phyloP scores from a whole-genome alignment of 2,797 vertebrate species.

The Sebastes vulpes region DNA sequence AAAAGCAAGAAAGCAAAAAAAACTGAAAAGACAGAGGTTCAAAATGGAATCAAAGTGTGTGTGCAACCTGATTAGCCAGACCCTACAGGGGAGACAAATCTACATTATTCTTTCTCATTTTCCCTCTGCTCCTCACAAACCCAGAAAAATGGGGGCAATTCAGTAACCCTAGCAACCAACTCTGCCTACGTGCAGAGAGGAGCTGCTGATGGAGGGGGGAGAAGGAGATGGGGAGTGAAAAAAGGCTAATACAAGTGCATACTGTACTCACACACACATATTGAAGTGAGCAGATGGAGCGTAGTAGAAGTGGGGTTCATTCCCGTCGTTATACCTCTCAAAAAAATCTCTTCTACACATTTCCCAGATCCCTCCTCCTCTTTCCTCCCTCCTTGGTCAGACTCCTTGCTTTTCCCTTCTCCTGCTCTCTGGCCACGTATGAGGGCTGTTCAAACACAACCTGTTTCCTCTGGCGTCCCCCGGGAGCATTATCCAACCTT shows the following conservation, averaged over 20 bases:
- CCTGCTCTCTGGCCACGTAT: slow-evolving; percentile 50
- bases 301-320: background rate
- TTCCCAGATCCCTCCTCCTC: slow-evolving; percentile 39
- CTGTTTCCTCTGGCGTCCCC: slow-evolving; percentile 80
- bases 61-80: slow-evolving; percentile 77
- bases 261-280: slow-evolving; percentile 26
- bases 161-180: slow-evolving; percentile 83
- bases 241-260: slow-evolving; percentile 30
- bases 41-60: slow-evolving; percentile 26
- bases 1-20: background rate
- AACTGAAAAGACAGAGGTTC: slow-evolving; percentile 33
- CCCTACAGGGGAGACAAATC: slow-evolving; percentile 75
- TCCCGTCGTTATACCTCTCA: slow-evolving; percentile 19
- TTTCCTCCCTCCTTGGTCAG: slow-evolving; percentile 26
- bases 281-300: slow-evolving; percentile 23
- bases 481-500: slow-evolving; percentile 71
- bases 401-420: slow-evolving; percentile 40
- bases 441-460: slow-evolving; percentile 80
- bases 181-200: slow-evolving; percentile 73
- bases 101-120: slow-evolving; percentile 77
- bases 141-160: slow-evolving; percentile 84
- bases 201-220: slow-evolving; percentile 70
- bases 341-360: slow-evolving; percentile 11
- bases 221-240: slow-evolving; percentile 24
- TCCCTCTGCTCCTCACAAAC: slow-evolving; percentile 75